Percentiles rank a stretch among this genome's conserved stretches.
These are phyloP conservation scores for Paguma larvata DNA, from an alignment of 2,797 vertebrate species.

Conservation along the genomic window DNA sequence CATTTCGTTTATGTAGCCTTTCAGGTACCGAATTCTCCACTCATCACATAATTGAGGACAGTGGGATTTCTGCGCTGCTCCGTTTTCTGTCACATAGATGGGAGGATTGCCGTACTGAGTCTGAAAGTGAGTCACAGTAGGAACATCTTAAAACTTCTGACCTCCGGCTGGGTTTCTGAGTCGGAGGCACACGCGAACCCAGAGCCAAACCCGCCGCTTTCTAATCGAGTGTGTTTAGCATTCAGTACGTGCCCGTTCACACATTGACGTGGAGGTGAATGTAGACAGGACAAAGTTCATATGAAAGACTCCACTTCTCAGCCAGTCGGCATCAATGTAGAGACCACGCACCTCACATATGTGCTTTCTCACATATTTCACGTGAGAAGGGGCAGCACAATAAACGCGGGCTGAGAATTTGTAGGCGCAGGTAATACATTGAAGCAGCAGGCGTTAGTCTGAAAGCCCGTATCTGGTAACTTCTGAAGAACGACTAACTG, in stretches of 20 bases:
- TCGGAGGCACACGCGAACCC: background rate
- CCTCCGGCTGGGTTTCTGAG: background rate
- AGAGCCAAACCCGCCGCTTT: background rate
- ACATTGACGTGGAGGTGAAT: background rate
- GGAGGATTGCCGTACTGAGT: constrained; percentile 95
- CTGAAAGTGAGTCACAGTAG: constrained; percentile 85
- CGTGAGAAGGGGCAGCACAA: background rate
- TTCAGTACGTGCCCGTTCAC: background rate
- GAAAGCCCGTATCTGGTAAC: background rate
- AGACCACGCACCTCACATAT: background rate
- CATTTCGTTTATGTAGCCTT: constrained; percentile 96
- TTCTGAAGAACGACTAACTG: background rate
- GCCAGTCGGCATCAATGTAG: background rate
- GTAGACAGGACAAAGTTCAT: background rate
- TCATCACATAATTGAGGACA: constrained; percentile 95
- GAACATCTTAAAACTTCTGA: background rate
- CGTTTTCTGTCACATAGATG: constrained; percentile 97
- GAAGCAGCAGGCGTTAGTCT: background rate
- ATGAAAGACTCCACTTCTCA: background rate
- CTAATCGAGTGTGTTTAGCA: background rate
- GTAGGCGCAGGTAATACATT: background rate
- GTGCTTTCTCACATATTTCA: background rate
- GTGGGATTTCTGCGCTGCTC: constrained; percentile 93
- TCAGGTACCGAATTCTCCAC: constrained; percentile 95
- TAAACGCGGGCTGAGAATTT: background rate